These are phyloP conservation scores for Aurelia sp. DNA, from an alignment of 30 jellyfish, hydroid and myxozoan species.

Conservation along the genomic window DNA sequence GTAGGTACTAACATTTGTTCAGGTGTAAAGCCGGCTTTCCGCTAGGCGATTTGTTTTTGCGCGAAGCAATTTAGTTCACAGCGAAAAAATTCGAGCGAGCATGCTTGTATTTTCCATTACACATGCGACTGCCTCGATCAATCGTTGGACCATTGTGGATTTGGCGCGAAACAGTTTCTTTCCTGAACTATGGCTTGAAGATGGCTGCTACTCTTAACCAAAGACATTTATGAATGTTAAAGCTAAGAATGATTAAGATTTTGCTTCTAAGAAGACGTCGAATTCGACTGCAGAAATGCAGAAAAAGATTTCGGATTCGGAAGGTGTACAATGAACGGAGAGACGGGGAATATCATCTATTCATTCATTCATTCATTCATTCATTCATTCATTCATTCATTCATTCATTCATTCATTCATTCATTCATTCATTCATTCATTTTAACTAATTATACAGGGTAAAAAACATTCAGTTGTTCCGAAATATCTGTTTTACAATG, in stretches of 20 bases:
- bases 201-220: slow-evolving; percentile 35
- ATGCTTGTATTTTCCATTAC: slow-evolving; percentile 12
- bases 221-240: slow-evolving; percentile 3
- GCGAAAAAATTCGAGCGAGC: slow-evolving; percentile 2
- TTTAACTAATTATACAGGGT: too few relatives aligned
- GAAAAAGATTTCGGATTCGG: slow-evolving; percentile 45
- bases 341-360: slow-evolving; percentile 40
- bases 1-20: too few relatives aligned
- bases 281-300: slow-evolving; percentile 41
- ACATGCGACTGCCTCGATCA: slow-evolving; percentile 2
- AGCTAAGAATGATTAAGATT: not conserved
- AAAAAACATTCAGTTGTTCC: too few relatives aligned
- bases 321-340: slow-evolving; percentile 40
- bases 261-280: slow-evolving; percentile 40
- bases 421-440: too few relatives aligned
- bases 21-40: not conserved
- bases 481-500: too few relatives aligned
- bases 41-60: slow-evolving; percentile 20
- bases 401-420: too few relatives aligned
- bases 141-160: not conserved
- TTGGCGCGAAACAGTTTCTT: slow-evolving; percentile 18
- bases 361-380: too few relatives aligned
- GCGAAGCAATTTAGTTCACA: slow-evolving; percentile 31
- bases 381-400: too few relatives aligned
- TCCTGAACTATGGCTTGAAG: slow-evolving; percentile 4